Base-by-base conservation (phyloP, 1,140 invertebrate genomes). In the Lerema accius region DNA sequence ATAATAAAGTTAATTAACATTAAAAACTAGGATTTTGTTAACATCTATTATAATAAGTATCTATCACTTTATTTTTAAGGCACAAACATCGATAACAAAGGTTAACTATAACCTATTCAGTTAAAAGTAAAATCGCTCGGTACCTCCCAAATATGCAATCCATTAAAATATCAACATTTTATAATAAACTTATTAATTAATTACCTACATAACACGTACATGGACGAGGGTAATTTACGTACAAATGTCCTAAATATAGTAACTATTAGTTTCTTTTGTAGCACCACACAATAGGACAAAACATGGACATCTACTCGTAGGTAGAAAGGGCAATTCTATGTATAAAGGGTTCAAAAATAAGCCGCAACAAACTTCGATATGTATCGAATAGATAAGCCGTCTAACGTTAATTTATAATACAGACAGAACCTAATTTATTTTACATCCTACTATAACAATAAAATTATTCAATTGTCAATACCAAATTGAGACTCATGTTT, bases 31-130 rank as follows among this genome's bases (percentile, higher is more conserved):
- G 10, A 49, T 51, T 19, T 50, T 23, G 37, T 49, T 65, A 37
- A 51, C 37, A 19, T 23, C 16, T 39, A 65, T 48, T 53, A 58
- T 60, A 58, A 62, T 67, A 66, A 23, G 37, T 73, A 81, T 60
- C 56, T 78, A 80, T 79, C 75, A 84, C 72, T 82, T 76, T 59
- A 75, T 71, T 78, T 65, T 65, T 84, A 88, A 88, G 83, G 85
- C 85, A 88, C 83, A 76, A 78, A 76, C 65, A 78, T 81, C 56
- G 50, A 69, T 48, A 37, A 37, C 28, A 32, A 4, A 32, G 28
- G 28, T 67, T 40, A 28, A 37, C 64, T 40, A 45, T 69, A 69
- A 63, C 61, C 60, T 65, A 71, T 53, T 26, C 65, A 53, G 64
- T 61, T 51, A 32, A 62, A 42, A 59, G 64, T 56, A 56, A 66